Conservation (phyloP, 2,888 invertebrate species). For the Spodoptera littoralis region DNA sequence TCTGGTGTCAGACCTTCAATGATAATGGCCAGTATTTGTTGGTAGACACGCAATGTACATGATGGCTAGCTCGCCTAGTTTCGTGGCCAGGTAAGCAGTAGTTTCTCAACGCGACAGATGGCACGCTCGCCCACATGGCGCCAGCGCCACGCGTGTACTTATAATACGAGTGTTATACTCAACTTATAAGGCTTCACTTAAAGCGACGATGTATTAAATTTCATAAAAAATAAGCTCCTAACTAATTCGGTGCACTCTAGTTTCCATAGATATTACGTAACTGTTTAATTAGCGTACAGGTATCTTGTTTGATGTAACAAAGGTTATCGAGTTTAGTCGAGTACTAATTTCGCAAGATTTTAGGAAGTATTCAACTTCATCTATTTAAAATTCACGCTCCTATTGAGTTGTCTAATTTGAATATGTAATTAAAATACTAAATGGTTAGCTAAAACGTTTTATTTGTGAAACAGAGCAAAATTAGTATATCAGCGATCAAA, state of each 20-base stretch:
- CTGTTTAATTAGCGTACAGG: no score
- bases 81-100: conserved; percentile 61
- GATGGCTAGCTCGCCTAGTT: conserved; percentile 42
- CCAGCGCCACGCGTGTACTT: conserved; percentile 64
- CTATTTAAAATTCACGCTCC: no score
- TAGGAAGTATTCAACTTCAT: no score
- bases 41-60: conserved; percentile 14
- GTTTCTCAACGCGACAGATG: conserved; percentile 77
- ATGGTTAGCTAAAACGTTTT: no score
- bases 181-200: conserved; percentile 38
- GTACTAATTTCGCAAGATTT: no score
- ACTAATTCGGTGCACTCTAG: not conserved
- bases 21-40: conserved; percentile 21
- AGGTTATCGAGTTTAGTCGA: not conserved
- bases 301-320: not conserved
- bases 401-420: no score
- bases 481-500: conserved; percentile 4
- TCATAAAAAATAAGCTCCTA: not conserved
- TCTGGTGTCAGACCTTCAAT: conserved; percentile 10
- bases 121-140: conserved; percentile 79
- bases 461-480: not conserved
- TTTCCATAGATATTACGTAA: no score
- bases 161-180: conserved; percentile 43
- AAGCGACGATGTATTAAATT: conserved; percentile 24
- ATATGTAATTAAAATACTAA: not conserved